These are phyloP conservation scores for Columba janthina DNA, from an alignment of 2,113 vertebrate species.

Conservation along the genomic window DNA sequence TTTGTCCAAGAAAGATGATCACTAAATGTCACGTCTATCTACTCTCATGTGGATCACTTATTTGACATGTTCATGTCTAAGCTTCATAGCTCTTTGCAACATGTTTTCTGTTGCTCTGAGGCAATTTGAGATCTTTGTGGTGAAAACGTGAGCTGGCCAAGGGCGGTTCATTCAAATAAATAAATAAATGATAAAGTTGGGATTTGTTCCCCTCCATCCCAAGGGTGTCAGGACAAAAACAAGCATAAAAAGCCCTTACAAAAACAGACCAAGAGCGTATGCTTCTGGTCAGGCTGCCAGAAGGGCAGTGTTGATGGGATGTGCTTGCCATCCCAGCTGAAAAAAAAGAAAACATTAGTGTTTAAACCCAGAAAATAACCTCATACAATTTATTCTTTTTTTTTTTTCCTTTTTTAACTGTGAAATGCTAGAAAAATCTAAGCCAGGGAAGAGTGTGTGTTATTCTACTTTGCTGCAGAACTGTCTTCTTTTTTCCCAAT, in stretches of 20 bases:
- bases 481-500: not conserved
- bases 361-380: not conserved
- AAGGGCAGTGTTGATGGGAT: not conserved
- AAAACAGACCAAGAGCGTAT: constrained; percentile 15
- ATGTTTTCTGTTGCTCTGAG: constrained; percentile 17
- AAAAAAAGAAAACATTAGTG: not conserved
- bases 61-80: constrained; percentile 31
- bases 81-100: not conserved
- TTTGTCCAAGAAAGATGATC: constrained; percentile 24
- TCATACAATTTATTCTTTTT: rapidly evolving
- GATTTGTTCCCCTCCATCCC: not conserved
- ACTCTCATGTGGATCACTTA: not conserved
- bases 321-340: not conserved
- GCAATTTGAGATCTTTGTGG: not conserved
- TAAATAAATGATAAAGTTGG: not conserved
- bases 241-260: not conserved
- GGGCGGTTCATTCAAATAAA: constrained; percentile 2
- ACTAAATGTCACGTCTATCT: constrained; percentile 50
- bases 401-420: not conserved
- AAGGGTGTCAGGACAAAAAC: not conserved
- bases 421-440: not conserved
- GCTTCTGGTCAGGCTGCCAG: not conserved
- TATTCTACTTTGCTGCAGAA: not conserved
- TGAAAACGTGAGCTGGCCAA: not conserved
- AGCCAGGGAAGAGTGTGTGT: rapidly evolving